Conservation (phyloP, 2,888 invertebrate species). For the Lasioglossum oenotherae region DNA sequence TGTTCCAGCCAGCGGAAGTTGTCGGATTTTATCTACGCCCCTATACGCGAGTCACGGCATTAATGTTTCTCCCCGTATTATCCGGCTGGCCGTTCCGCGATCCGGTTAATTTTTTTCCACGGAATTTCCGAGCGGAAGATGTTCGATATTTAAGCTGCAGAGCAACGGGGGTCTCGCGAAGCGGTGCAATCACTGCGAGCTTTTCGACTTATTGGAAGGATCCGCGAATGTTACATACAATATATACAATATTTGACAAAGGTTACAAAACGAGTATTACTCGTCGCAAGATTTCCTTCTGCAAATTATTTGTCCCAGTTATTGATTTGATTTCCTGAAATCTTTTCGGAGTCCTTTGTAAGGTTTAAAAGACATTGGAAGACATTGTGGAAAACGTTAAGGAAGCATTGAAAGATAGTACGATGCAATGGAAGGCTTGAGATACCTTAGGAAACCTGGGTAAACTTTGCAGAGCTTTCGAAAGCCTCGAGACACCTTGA, state of each 20-base stretch:
- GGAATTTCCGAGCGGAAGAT: neutral
- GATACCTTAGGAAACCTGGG: neutral
- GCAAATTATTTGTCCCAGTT: neutral
- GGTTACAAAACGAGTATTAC: neutral
- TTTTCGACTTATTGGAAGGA: neutral
- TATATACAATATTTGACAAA: too few relatives aligned
- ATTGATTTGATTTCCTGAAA: neutral
- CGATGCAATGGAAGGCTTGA: too few relatives aligned
- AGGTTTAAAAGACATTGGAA: too few relatives aligned
- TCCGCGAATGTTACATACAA: neutral
- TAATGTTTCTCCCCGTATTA: neutral
- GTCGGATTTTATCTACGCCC: slow-evolving; percentile 49
- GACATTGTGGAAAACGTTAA: neutral
- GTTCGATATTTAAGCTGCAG: neutral
- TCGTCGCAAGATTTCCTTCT: neutral
- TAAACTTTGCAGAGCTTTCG: neutral
- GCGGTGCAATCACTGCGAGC: neutral
- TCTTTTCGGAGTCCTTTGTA: too few relatives aligned
- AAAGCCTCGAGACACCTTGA: neutral
- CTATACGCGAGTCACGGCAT: slow-evolving; percentile 12
- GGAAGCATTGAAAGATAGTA: neutral
- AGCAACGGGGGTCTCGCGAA: neutral
- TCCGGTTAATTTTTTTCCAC: slow-evolving; percentile 4
- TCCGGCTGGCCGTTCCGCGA: neutral
- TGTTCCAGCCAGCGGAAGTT: slow-evolving; percentile 49